Conservation (phyloP, 2,113 vertebrate species). For the Cyprinodon variegatus region DNA sequence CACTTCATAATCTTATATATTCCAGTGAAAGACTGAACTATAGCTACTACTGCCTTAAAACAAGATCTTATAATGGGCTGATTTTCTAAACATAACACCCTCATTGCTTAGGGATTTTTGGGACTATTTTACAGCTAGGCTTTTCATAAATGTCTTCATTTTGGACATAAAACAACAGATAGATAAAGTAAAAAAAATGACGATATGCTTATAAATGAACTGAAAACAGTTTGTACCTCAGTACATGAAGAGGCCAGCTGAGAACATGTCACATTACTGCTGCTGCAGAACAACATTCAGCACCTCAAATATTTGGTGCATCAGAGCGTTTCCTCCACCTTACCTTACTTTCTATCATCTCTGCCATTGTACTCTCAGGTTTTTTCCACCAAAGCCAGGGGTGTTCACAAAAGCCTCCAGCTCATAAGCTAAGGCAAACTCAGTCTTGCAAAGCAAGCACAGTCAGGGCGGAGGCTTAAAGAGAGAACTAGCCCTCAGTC, state of each 20-base stretch:
- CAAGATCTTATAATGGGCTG: background rate
- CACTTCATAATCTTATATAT: background rate
- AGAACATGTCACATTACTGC: conserved; percentile 12
- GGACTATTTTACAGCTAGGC: no score
- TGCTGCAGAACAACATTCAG: background rate
- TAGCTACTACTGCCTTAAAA: background rate
- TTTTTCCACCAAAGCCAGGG: conserved; percentile 5
- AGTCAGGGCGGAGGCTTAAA: conserved; percentile 62
- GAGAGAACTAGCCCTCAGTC: conserved; percentile 75
- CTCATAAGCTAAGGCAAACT: conserved; percentile 34
- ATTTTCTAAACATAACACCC: background rate
- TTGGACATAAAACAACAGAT: background rate
- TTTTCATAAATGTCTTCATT: background rate
- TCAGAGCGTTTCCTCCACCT: conserved; percentile 6
- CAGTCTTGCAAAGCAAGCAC: conserved; percentile 17
- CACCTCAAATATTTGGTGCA: background rate
- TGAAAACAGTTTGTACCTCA: no score
- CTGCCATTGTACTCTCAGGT: conserved; percentile 1
- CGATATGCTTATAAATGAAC: no score
- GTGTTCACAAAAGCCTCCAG: conserved; percentile 1
- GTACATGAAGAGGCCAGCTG: conserved; percentile 1
- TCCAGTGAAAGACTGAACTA: background rate
- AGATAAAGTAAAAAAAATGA: background rate
- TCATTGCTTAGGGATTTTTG: background rate
- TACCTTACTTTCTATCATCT: conserved; percentile 29